These are phyloP conservation scores for Nyctibius bracteatus DNA, from an alignment of 2,113 vertebrate species.

Conservation along the genomic window DNA sequence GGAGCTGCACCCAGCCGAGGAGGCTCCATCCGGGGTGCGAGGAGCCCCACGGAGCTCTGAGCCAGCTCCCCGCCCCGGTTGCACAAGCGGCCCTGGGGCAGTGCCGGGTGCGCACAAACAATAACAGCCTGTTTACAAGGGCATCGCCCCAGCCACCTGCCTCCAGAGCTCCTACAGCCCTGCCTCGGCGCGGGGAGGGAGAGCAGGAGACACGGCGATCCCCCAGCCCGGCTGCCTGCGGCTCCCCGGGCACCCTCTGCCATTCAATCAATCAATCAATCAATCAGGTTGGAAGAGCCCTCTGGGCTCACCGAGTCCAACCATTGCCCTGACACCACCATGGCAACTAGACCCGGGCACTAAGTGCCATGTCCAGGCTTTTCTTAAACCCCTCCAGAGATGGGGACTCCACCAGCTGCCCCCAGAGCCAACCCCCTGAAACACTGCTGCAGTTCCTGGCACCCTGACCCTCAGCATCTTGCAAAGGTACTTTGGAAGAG, in stretches of 20 bases:
- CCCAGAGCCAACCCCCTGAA: not conserved
- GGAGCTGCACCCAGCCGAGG: not conserved
- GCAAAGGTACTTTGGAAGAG: not conserved
- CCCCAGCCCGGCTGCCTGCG: not conserved
- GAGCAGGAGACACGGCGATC: rapidly evolving
- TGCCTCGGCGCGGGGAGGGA: rapidly evolving
- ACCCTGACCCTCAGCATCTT: not conserved
- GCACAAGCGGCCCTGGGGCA: not conserved
- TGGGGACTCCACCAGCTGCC: not conserved
- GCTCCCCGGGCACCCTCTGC: not conserved
- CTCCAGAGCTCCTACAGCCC: not conserved
- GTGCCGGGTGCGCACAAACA: not conserved
- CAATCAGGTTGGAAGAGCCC: too few species aligned
- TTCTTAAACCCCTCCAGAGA: too few species aligned
- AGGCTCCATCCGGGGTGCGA: not conserved
- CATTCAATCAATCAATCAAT: too few species aligned
- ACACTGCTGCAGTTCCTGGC: rapidly evolving
- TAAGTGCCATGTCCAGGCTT: too few species aligned
- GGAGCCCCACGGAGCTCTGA: not conserved
- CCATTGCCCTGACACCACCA: too few species aligned
- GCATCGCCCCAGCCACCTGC: not conserved
- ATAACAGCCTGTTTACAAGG: not conserved
- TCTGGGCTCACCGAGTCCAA: too few species aligned
- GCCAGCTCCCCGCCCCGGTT: slow-evolving; percentile 32
- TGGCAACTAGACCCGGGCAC: too few species aligned